Percentiles rank a stretch among this genome's conserved stretches.
phyloP scores from a whole-genome alignment of 2,797 vertebrate species.

The Macrochelys suwanniensis region DNA sequence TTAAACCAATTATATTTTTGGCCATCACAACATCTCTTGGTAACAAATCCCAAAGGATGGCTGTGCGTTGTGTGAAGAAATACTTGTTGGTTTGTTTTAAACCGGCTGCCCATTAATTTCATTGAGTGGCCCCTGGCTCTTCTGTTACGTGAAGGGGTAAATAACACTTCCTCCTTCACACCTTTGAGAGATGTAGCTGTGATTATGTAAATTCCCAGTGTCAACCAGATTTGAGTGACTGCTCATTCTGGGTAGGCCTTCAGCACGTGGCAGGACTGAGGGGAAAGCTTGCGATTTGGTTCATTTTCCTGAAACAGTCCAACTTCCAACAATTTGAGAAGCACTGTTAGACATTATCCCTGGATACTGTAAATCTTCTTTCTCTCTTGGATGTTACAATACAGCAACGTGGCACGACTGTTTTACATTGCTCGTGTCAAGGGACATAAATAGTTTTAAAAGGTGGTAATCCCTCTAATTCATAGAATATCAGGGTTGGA shows the following conservation, averaged over 20 bases:
- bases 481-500: neutral
- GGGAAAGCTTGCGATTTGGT: neutral
- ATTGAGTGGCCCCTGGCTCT: too few relatives aligned
- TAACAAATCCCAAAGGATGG: too few relatives aligned
- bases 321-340: neutral
- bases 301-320: neutral
- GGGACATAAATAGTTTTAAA: neutral
- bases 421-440: rapidly evolving
- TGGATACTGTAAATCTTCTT: neutral
- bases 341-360: neutral
- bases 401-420: neutral
- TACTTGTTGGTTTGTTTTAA: too few relatives aligned
- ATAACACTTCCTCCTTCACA: too few relatives aligned
- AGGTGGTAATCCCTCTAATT: neutral
- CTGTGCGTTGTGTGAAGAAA: too few relatives aligned
- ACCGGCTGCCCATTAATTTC: too few relatives aligned
- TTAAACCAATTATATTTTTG: neutral
- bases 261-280: neutral
- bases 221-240: too few relatives aligned
- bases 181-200: too few relatives aligned
- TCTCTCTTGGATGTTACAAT: neutral
- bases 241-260: neutral
- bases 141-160: too few relatives aligned
- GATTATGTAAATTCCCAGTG: too few relatives aligned
- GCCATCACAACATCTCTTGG: too few relatives aligned